A percentile compares a stretch with the other conserved stretches of the same genome.
These are phyloP conservation scores for Troides oblongomaculatus DNA, from an alignment of 2,888 invertebrate species.

Conservation along the genomic window DNA sequence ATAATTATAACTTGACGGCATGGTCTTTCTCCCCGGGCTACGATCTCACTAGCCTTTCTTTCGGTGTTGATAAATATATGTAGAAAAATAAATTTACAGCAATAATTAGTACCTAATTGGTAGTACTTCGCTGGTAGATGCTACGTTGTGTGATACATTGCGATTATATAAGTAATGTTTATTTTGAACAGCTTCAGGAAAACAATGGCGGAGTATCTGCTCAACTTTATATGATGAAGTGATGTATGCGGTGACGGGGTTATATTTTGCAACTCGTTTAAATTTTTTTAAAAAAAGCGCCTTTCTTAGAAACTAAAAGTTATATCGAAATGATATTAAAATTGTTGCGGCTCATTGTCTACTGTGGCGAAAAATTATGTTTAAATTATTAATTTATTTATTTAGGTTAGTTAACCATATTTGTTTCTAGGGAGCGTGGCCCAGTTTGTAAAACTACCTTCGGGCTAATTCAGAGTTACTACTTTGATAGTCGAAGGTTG, in stretches of 20 bases:
- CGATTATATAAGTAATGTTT: slow-evolving; percentile 57
- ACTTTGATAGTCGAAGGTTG: neutral
- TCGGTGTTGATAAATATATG: slow-evolving; percentile 64
- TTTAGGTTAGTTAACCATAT: slow-evolving; percentile 58
- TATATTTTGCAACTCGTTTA: slow-evolving; percentile 41
- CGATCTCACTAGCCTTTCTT: slow-evolving; percentile 67
- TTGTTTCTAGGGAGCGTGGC: slow-evolving; percentile 54
- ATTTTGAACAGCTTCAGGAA: slow-evolving; percentile 34
- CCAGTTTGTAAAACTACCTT: slow-evolving; percentile 60
- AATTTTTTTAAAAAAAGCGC: slow-evolving; percentile 43
- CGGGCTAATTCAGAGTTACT: slow-evolving; percentile 19
- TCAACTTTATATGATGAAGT: slow-evolving; percentile 22
- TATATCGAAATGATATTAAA: slow-evolving; percentile 75
- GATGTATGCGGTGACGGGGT: slow-evolving; percentile 17
- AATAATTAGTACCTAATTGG: slow-evolving; percentile 75
- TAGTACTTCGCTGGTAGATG: slow-evolving; percentile 74
- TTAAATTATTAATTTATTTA: slow-evolving; percentile 64
- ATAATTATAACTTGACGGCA: slow-evolving; percentile 26
- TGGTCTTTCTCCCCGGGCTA: slow-evolving; percentile 35
- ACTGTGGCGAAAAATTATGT: slow-evolving; percentile 52
- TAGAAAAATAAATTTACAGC: slow-evolving; percentile 72
- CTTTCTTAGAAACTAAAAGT: slow-evolving; percentile 46
- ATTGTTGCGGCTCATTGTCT: slow-evolving; percentile 70
- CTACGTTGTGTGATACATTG: slow-evolving; percentile 75
- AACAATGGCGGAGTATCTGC: slow-evolving; percentile 32